Base-by-base conservation (phyloP, 1,140 invertebrate genomes). In the Apolygus lucorum region DNA sequence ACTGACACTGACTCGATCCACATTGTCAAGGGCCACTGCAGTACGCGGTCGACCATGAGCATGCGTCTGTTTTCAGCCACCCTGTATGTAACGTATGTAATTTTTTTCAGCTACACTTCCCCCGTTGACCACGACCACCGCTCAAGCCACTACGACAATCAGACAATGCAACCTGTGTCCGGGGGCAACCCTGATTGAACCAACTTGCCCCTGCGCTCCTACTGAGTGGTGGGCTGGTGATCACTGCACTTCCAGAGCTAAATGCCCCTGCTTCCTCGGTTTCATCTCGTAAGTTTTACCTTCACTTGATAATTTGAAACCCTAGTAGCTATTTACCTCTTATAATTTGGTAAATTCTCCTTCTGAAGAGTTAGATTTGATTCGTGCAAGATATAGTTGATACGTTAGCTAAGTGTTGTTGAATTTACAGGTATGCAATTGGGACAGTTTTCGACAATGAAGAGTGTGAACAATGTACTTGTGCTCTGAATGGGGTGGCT, bases 221-320 rank as follows among this genome's bases (percentile, higher is more conserved):
- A 29, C 63, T 76, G 77, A 34, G 85, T 86, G 82, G 77, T 94
- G 86, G 84, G 84, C 93, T 80, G 91, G 92, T 4, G 78, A 82
- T 42, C 78, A 78, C 54, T 95, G 92, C 76, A 86, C 90, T 0
- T 73, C 80, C 0, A 79, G 84, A 28, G 80, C 84, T 63, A 81
- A 89, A 72, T 95, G 92, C 76, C 88, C 90, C 0, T 95, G 92
- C 75, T 78, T 88, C 27, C 81, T 88, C 68, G 85, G 86, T 49
- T 85, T 87, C 72, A 82, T 87, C 62, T 73, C 81, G 85, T 90
- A 70, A 71, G 70, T 64, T 11, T 22, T 62, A 22, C 8, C 54
- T 11, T 22, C 4, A 11, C 8, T 22, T 26, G 27, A 28, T 63
- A 54, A 68, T 52, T 28, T 68, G 24, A 25, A 26, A 26, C 27